Base-by-base conservation (phyloP, 2,113 vertebrate species). In the Ptyas mucosa region DNA sequence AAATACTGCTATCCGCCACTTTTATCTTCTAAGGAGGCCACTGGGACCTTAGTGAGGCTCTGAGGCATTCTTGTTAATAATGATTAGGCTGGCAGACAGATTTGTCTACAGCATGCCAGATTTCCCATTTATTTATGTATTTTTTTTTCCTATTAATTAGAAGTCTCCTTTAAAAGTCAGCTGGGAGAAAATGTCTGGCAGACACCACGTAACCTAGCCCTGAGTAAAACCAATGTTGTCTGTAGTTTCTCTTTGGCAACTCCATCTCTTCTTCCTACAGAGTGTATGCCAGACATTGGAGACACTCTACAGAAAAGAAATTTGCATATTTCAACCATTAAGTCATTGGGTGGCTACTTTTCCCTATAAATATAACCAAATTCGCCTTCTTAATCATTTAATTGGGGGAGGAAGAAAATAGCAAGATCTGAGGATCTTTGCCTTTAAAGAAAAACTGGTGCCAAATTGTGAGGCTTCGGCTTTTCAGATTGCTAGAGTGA, bases 361-460 rank as follows among this genome's bases (percentile, higher is more conserved):
- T 89, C 85, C 52, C 12, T 52, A 52, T 85, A 14, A n/a, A 9
- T 89, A 90, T 94, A 95, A 96, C 94, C 96, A 95, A 96, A 92
- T 95, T 95, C 91, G 95, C 90, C 94, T 96, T 94, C 93, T 95
- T 95, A 96, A 95, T 95, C 96, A 97, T 96, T 94, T 95, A 85
- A 55, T 15, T 23, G 20, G 2, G 18, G 55, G 1, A 58, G 23
- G 57, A 58, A 58, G 10, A 85, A 18, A 26, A 57, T 21, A 39
- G 15, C 90, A 85, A 95, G 94, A 96, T 96, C 97, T 95, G 88
- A 94, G 95, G 94, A 94, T 94, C 96, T 94, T 96, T 96, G 96
- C 93, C 90, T 93, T 92, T 0, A 88, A 52, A 53, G 92, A 95
- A 96, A 94, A 95, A 92, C 81, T 90, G 91, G 93, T 52, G 85